Base-by-base conservation (phyloP, 2,113 vertebrate species). In the Aramus guarauna region DNA sequence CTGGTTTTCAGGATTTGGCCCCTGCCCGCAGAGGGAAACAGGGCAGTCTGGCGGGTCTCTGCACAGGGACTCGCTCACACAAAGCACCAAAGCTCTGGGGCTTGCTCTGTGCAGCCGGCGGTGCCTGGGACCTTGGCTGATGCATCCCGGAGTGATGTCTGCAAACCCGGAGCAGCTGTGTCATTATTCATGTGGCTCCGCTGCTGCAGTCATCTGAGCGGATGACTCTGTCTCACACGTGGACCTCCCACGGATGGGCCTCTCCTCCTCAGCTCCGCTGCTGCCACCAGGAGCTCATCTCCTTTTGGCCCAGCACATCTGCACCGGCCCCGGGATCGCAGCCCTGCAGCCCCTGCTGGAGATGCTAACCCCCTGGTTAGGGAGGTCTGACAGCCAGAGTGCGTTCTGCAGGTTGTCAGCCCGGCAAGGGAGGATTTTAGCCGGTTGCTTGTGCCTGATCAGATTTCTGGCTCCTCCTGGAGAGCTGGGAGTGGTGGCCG, bases 101-200 rank as follows among this genome's bases (percentile, higher is more conserved):
- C 39, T 66, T 45, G 34, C 17, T 76, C 0, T 0, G 63, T 17
- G 55, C 36, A 34, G 48, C 2, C 39, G 36, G 20, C 2, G 4
- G 11, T 56, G 59, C 9, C 41, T 90, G 71, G 52, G 37, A 32
- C 75, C 78, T 50, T 59, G 71, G 58, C 53, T 67, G 37, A 24
- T 12, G 22, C 20, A 12, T 15, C 39, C 48, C 32, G 64, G 75
- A 41, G 3, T 59, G 66, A 6, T 48, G 56, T 73, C 48, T 90
- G 59, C 43, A n/a, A 0, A 41, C 53, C 58, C 37, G 47, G 58
- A 86, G 71, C 37, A 64, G 41, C 37, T 67, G 56, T 3, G 15
- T 71, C 52, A 4, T 64, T 53, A 73, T 22, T 83, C 24, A 6
- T 30, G 53, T 68, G 58, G 18, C 27, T 91, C 27, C 64, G 52